Conservation (phyloP, 2,797 vertebrate species). For the Dicrostonyx torquatus region DNA sequence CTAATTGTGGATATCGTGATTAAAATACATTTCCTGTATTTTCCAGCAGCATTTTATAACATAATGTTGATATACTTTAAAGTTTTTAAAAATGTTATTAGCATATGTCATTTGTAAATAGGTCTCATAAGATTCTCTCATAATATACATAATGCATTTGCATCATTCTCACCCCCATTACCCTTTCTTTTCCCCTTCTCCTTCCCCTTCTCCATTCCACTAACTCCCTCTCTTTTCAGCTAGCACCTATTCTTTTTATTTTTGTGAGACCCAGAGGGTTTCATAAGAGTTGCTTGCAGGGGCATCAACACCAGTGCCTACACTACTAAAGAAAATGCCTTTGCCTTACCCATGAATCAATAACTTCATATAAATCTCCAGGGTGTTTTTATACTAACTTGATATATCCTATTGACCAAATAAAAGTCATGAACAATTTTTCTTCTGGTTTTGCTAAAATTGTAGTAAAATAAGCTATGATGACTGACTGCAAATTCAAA, state of each 20-base stretch:
- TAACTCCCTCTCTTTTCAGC: neutral
- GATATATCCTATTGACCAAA: neutral
- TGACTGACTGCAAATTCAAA: neutral
- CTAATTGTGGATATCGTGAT: neutral
- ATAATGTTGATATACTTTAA: neutral
- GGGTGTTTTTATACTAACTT: neutral
- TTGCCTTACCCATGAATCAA: neutral
- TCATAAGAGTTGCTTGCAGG: neutral
- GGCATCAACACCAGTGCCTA: neutral
- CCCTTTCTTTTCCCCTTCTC: neutral
- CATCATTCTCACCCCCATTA: neutral
- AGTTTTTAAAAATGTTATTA: neutral
- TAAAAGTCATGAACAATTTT: neutral
- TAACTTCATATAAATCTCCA: neutral
- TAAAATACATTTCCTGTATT: slow-evolving; percentile 26
- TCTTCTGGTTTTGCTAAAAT: neutral
- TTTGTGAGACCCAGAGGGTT: neutral
- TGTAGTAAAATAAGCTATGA: neutral
- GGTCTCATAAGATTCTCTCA: neutral
- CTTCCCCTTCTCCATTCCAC: neutral
- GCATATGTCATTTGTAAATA: neutral
- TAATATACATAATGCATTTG: neutral
- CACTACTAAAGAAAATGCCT: neutral
- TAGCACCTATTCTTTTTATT: neutral
- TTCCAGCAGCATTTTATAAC: slow-evolving; percentile 2